phyloP scores from a whole-genome alignment of 2,113 vertebrate species.

The Rousettus leschenaultii region DNA sequence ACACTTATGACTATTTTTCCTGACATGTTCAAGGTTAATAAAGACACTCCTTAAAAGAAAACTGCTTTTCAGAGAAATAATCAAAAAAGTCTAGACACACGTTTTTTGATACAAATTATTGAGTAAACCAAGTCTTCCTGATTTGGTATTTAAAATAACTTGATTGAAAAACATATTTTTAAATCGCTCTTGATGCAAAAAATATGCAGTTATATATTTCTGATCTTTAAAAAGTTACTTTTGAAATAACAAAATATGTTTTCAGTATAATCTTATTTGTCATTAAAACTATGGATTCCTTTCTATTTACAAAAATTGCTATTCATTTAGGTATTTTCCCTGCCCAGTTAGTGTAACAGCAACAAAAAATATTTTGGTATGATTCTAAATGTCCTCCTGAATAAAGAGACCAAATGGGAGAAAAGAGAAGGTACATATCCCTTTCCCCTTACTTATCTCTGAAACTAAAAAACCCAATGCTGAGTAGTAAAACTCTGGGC shows the following conservation, averaged over 20 bases:
- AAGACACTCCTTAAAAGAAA: conserved; percentile 26
- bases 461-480: background rate
- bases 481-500: background rate
- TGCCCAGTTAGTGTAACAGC: background rate
- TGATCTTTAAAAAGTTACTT: background rate
- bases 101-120: conserved; percentile 46
- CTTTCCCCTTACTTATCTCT: background rate
- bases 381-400: conserved; percentile 20
- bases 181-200: background rate
- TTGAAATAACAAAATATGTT: background rate
- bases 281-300: background rate
- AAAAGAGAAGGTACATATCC: background rate
- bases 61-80: conserved; percentile 22
- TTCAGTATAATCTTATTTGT: background rate
- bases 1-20: background rate
- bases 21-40: background rate
- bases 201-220: background rate
- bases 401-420: conserved; percentile 25
- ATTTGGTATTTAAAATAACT: conserved; percentile 33
- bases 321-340: background rate
- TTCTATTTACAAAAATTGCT: background rate
- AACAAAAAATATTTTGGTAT: background rate
- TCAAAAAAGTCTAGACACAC: background rate
- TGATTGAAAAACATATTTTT: conserved; percentile 32
- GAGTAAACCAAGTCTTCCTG: background rate